Evolutionary conservation across 2,113 vertebrate genomes (phyloP).

Genomic region (Sceloporus undulatus): DNA sequence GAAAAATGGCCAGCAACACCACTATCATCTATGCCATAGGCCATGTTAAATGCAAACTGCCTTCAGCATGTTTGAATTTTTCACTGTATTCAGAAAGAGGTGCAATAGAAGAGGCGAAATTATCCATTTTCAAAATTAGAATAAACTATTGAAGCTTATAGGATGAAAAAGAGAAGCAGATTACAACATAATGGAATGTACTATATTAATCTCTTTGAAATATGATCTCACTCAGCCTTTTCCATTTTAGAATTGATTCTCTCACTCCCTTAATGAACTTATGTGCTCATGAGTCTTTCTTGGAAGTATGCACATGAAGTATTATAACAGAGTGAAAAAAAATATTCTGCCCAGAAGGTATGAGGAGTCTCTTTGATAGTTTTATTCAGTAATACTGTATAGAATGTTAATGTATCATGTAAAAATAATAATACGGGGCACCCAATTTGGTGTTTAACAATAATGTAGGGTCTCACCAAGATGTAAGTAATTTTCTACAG

Average conservation of each 20-base stretch:
- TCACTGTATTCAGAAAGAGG: constrained; percentile 66
- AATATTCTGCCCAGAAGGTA: constrained; percentile 83
- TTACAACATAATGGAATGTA: constrained; percentile 90
- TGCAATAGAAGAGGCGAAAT: constrained; percentile 55
- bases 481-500: constrained; percentile 40
- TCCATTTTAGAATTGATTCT: constrained; percentile 88
- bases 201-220: constrained; percentile 87
- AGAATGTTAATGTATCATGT: constrained; percentile 80
- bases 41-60: constrained; percentile 75
- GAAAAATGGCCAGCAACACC: constrained; percentile 81
- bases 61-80: constrained; percentile 68
- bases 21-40: constrained; percentile 75
- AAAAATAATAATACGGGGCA: constrained; percentile 35
- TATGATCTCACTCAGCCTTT: constrained; percentile 84
- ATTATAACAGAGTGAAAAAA: constrained; percentile 79
- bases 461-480: constrained; percentile 65
- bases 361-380: constrained; percentile 84
- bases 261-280: constrained; percentile 87
- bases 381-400: constrained; percentile 83
- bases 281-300: constrained; percentile 80
- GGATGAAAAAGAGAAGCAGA: constrained; percentile 85
- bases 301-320: constrained; percentile 82
- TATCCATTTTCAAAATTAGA: constrained; percentile 75
- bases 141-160: constrained; percentile 81
- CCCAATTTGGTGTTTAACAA: constrained; percentile 76